These are phyloP conservation scores for Macroglossus sobrinus DNA, from an alignment of 2,113 vertebrate genomes.

Conservation along the genomic window DNA sequence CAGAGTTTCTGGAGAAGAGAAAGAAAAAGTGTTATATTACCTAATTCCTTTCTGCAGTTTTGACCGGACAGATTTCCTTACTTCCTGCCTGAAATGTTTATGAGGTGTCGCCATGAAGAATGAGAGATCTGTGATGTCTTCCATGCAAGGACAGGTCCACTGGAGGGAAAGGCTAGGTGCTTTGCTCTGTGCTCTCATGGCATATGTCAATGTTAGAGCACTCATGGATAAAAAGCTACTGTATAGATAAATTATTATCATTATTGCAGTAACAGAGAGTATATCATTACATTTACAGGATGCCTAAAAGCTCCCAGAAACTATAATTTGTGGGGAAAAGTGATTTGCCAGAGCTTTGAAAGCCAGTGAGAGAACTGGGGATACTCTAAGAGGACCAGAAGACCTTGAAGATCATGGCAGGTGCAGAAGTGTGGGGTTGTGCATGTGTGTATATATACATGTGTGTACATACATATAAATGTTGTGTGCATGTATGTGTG, in stretches of 20 bases:
- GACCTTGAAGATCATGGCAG: neutral
- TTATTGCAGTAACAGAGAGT: neutral
- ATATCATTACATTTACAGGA: neutral
- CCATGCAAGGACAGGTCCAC: neutral
- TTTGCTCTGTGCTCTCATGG: neutral
- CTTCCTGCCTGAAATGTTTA: slow-evolving; percentile 64
- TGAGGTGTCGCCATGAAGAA: slow-evolving; percentile 53
- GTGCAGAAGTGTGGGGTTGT: neutral
- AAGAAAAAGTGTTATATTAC: slow-evolving; percentile 52
- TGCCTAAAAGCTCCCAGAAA: slow-evolving; percentile 10
- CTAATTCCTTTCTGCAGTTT: slow-evolving; percentile 61
- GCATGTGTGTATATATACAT: too few species aligned
- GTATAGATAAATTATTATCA: slow-evolving; percentile 26
- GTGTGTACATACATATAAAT: neutral
- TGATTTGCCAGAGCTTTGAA: neutral
- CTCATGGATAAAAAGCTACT: slow-evolving; percentile 33
- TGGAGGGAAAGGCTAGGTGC: neutral
- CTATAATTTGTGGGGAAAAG: slow-evolving; percentile 22
- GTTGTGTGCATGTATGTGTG: too few species aligned
- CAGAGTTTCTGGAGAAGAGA: slow-evolving; percentile 51
- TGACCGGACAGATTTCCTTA: slow-evolving; percentile 45
- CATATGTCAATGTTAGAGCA: neutral
- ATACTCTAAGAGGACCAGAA: neutral
- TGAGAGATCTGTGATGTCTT: neutral
- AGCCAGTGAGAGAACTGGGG: neutral